phyloP scores from a whole-genome alignment of 2,888 invertebrate species.

The Volucella inflata region DNA sequence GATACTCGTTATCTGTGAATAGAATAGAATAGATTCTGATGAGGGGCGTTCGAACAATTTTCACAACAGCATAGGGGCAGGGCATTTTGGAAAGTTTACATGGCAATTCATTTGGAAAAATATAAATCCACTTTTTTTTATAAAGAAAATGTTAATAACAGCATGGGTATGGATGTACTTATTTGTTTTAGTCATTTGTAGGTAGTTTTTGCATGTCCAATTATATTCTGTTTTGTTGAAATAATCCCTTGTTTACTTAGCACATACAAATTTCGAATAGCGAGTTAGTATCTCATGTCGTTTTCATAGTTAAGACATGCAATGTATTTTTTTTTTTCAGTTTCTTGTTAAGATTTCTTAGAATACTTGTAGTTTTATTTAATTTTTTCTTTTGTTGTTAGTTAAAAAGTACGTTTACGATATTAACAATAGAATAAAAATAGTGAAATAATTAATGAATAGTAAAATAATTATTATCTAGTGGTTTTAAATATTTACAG shows the following conservation, averaged over 20 bases:
- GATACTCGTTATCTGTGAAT: no score
- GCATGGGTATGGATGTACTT: no score
- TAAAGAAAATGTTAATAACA: no score
- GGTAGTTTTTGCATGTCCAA: no score
- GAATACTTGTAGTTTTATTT: conserved; percentile 3
- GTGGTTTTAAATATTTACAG: conserved; percentile 59
- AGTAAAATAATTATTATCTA: conserved; percentile 47
- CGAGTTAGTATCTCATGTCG: neutral
- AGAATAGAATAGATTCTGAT: no score
- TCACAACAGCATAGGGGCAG: no score
- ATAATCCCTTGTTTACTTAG: conserved; percentile 1
- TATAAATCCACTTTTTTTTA: no score
- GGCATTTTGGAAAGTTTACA: no score
- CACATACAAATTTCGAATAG: neutral
- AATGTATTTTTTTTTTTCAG: conserved; percentile 12
- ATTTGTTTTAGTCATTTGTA: no score
- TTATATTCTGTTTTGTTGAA: neutral
- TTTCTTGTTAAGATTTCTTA: conserved; percentile 17
- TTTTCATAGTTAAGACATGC: conserved; percentile 21
- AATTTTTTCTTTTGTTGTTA: conserved; percentile 6
- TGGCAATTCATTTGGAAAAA: no score
- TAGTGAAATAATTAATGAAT: conserved; percentile 53
- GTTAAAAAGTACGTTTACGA: conserved; percentile 29
- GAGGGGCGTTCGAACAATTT: no score
- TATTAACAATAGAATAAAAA: conserved; percentile 55